Conservation (phyloP, 2,888 invertebrate genomes). For the Trachelus iudaicus region DNA sequence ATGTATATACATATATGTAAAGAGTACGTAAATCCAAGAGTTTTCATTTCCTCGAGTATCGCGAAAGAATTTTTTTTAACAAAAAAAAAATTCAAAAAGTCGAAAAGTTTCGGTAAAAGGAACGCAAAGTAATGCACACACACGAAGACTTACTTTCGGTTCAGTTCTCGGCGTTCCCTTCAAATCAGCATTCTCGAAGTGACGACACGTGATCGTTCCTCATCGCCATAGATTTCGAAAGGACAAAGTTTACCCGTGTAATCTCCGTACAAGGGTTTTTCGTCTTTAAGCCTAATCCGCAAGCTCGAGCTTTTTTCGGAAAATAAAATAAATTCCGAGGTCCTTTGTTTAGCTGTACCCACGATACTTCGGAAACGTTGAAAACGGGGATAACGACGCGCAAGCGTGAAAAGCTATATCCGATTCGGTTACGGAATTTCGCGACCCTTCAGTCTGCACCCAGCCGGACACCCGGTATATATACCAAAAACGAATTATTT, state of each 20-base stretch:
- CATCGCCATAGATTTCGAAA: background rate
- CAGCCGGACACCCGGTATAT: no score
- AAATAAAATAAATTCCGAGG: background rate
- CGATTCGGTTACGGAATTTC: background rate
- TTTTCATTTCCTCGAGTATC: no score
- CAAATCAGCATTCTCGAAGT: background rate
- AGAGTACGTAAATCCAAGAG: no score
- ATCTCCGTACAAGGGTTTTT: background rate
- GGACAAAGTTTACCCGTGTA: background rate
- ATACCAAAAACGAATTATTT: background rate
- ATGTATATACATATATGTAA: no score
- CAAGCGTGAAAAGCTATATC: background rate
- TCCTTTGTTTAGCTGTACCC: background rate
- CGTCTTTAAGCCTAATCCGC: background rate
- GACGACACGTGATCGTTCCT: background rate
- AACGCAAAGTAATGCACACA: no score
- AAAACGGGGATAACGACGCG: background rate
- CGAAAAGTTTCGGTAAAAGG: no score
- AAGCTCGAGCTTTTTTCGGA: background rate
- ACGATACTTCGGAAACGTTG: background rate
- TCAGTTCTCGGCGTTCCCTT: background rate
- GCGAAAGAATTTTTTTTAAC: no score
- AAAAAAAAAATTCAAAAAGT: no score
- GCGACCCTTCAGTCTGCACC: background rate
- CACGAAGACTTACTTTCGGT: no score